Evolutionary conservation across 2,113 vertebrate genomes (phyloP).

Genomic region (Arenaria interpres): DNA sequence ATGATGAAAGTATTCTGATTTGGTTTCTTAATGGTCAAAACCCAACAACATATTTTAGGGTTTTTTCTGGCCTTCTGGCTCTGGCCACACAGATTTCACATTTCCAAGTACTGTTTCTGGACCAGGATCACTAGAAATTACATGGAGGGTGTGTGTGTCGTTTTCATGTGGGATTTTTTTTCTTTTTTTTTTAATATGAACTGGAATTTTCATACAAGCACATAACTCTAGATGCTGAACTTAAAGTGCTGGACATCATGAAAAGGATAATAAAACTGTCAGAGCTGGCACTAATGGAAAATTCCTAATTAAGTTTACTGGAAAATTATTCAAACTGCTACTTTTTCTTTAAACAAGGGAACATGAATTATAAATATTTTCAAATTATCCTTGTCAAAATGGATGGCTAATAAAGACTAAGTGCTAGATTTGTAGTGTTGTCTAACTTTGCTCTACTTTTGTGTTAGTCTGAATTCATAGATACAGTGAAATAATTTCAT

Average conservation of each 20-base stretch:
- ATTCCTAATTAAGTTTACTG: background rate
- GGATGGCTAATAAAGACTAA: background rate
- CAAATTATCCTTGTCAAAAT: background rate
- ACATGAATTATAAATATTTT: constrained; percentile 1
- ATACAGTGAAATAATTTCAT: background rate
- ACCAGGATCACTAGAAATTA: background rate
- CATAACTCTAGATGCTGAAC: background rate
- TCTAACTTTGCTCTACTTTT: background rate
- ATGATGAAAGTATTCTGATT: background rate
- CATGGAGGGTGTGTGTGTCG: background rate
- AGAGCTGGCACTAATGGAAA: background rate
- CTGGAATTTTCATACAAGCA: background rate
- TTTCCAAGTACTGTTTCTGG: background rate
- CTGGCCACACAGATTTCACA: background rate
- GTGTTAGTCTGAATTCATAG: background rate
- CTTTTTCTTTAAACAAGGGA: background rate
- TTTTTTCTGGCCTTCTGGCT: background rate
- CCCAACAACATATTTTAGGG: background rate
- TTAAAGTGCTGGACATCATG: background rate
- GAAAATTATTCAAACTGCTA: background rate
- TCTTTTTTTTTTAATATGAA: background rate
- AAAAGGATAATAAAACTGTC: background rate
- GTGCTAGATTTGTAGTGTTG: background rate
- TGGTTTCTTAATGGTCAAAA: background rate
- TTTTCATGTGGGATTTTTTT: background rate